A percentile compares a stretch with the other conserved stretches of the same genome.
phyloP scores from a whole-genome alignment of 2,888 invertebrate genomes.

The Agrochola lota region DNA sequence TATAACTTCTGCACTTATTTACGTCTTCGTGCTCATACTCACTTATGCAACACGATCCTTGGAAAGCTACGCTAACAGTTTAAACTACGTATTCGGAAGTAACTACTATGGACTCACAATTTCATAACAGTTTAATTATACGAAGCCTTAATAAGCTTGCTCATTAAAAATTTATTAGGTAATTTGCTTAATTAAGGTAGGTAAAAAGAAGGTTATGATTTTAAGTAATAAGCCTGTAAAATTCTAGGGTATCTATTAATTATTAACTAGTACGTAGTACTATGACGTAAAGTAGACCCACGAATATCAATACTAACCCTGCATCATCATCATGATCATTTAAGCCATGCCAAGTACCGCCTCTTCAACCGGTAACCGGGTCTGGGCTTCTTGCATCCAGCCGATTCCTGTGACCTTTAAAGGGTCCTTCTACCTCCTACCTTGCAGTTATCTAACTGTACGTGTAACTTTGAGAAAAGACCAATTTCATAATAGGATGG shows the following conservation, averaged over 20 bases:
- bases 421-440: too few relatives aligned
- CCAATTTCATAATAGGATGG: background rate
- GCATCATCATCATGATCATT: background rate
- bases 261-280: background rate
- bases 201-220: constrained; percentile 16
- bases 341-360: background rate
- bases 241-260: constrained; percentile 19
- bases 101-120: constrained; percentile 31
- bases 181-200: constrained; percentile 31
- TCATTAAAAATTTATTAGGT: constrained; percentile 33
- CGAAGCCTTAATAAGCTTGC: constrained; percentile 4
- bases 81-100: constrained; percentile 11
- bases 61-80: constrained; percentile 34
- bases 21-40: background rate
- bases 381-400: background rate
- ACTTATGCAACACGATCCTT: constrained; percentile 44
- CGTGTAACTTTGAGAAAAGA: background rate
- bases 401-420: background rate
- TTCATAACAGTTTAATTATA: constrained; percentile 41
- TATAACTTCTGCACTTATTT: constrained; percentile 12
- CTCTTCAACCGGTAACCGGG: background rate
- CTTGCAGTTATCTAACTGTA: too few relatives aligned
- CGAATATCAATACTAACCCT: background rate
- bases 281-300: background rate
- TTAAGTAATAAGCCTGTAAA: constrained; percentile 9